Percentiles rank a stretch among this genome's conserved stretches.
phyloP scores from a whole-genome alignment of 2,888 invertebrate species.

The Anthrax anthrax region DNA sequence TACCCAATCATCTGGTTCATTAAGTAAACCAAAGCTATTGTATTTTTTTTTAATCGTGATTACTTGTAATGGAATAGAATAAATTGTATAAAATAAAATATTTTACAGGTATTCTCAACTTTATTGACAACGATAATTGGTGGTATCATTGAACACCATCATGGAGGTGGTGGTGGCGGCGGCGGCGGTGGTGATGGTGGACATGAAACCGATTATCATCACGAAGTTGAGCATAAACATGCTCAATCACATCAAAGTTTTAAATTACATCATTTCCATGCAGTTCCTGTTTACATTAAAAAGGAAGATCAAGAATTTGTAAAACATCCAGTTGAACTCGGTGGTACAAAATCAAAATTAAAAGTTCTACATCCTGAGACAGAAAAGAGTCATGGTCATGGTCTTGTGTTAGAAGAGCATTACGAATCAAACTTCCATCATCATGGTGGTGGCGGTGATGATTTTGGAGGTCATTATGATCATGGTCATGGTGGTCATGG shows the following conservation, averaged over 20 bases:
- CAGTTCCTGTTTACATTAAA: conserved; percentile 54
- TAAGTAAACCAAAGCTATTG: too few species aligned
- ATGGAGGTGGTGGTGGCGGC: neutral
- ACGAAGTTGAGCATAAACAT: conserved; percentile 47
- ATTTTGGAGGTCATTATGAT: conserved; percentile 18
- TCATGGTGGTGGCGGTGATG: conserved; percentile 24
- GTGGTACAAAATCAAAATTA: conserved; percentile 44
- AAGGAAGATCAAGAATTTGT: conserved; percentile 50
- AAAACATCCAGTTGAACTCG: conserved; percentile 49
- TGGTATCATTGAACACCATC: conserved; percentile 10
- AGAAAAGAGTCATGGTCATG: conserved; percentile 42
- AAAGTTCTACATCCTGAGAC: conserved; percentile 47
- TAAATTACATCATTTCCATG: conserved; percentile 54
- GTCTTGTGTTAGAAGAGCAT: conserved; percentile 45
- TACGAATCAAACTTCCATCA: conserved; percentile 28
- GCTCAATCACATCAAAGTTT: conserved; percentile 56
- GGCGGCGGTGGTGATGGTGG: conserved; percentile 10
- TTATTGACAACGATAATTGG: conserved; percentile 7
- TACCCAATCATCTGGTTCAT: too few species aligned
- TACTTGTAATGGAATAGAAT: too few species aligned
- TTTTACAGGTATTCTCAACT: conserved; percentile 9
- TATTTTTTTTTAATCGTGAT: too few species aligned
- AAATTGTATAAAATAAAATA: too few species aligned
- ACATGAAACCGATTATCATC: conserved; percentile 40
- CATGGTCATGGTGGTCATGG: conserved; percentile 11